phyloP scores from a whole-genome alignment of 2,113 vertebrate species.

The Saguinus imperator region DNA sequence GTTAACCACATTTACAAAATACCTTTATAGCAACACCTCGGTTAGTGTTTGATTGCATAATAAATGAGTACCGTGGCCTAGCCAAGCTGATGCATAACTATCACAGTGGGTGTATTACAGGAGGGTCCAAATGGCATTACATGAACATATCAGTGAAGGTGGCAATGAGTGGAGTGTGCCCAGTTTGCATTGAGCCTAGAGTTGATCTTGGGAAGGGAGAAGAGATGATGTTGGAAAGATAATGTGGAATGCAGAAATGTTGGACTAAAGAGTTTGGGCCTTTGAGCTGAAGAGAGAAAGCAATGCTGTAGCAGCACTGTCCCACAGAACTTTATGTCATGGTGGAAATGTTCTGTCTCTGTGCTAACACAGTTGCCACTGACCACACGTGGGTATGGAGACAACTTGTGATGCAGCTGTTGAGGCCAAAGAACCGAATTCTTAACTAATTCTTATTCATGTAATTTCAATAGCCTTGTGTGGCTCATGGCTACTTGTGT shows the following conservation, averaged over 20 bases:
- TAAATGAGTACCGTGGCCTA: too few species aligned
- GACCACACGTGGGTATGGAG: not conserved
- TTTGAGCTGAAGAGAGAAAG: not conserved
- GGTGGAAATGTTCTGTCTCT: not conserved
- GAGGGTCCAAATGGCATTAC: not conserved
- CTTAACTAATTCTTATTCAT: not conserved
- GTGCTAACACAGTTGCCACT: not conserved
- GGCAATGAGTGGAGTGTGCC: not conserved
- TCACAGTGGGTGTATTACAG: not conserved
- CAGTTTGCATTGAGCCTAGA: not conserved
- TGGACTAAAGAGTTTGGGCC: not conserved
- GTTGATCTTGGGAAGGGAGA: not conserved
- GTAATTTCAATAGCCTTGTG: not conserved
- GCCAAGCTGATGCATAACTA: not conserved
- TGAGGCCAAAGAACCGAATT: not conserved
- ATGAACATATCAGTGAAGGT: not conserved
- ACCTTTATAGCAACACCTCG: not conserved
- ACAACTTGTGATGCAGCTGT: not conserved
- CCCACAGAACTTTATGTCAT: not conserved
- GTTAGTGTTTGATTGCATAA: not conserved
- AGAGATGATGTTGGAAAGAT: not conserved
- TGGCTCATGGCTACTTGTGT: not conserved
- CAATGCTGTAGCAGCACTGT: rapidly evolving
- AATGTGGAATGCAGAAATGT: not conserved
- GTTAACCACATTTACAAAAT: not conserved